Evolutionary conservation across 37 sponge, comb jelly and placozoan species (phyloP).

Genomic region (Chondrosia reniformis): DNA sequence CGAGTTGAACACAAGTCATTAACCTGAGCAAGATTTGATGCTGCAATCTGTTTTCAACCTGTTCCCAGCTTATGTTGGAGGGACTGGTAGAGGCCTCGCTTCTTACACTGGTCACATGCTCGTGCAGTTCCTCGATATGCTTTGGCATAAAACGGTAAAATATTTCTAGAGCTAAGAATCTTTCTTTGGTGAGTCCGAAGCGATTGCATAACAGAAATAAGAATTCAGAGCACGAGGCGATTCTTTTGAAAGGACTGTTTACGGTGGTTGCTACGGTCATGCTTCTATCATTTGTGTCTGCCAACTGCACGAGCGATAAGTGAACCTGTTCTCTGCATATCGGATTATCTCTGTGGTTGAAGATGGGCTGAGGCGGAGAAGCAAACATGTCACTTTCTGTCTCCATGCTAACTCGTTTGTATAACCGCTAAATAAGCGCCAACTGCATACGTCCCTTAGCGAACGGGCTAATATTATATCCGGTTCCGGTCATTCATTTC

Average conservation of each 20-base stretch:
- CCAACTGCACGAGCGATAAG: constrained; percentile 31
- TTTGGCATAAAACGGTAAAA: constrained; percentile 66
- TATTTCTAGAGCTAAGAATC: constrained; percentile 69
- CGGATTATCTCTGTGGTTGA: constrained; percentile 34
- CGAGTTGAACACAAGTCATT: constrained; percentile 77
- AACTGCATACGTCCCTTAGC: too few species aligned
- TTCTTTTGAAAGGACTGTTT: constrained; percentile 22
- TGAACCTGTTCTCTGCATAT: constrained; percentile 39
- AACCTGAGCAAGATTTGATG: constrained; percentile 74
- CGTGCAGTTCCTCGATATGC: constrained; percentile 64
- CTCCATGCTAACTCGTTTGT: too few species aligned
- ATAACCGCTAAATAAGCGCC: too few species aligned
- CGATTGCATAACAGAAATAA: constrained; percentile 58
- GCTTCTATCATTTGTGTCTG: constrained; percentile 27
- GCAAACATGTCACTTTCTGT: constrained; percentile 29
- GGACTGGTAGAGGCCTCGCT: constrained; percentile 34
- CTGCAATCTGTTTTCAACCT: constrained; percentile 71
- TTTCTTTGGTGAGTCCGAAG: constrained; percentile 51
- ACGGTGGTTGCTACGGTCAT: background rate
- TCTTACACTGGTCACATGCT: constrained; percentile 47
- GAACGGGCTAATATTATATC: too few species aligned
- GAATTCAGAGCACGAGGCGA: constrained; percentile 31
- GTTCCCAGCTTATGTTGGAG: constrained; percentile 38
- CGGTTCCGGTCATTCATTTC: too few species aligned
- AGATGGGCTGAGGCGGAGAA: constrained; percentile 70